Base-by-base conservation (phyloP, 1,140 invertebrate species). In the Anthonomus grandis region DNA sequence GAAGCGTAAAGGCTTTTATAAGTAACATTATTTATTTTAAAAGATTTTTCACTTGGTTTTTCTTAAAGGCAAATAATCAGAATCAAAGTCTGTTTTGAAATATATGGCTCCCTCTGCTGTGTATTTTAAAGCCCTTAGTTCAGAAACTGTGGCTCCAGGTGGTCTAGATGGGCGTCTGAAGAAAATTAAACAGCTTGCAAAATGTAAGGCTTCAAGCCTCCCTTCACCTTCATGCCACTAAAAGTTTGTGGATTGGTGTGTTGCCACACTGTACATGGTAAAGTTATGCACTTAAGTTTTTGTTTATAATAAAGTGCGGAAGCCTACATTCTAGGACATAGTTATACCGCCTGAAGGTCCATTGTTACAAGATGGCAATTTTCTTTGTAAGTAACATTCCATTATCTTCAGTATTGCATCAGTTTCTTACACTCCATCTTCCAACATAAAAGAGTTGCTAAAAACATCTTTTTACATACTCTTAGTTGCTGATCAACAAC, bases 1-100 rank as follows among this genome's bases (percentile, higher is more conserved):
- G 15, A 12, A 13, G 9, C 5, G 6, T 17, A 12, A 6, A 17
- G 15, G 6, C 17, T 39, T 39, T 39, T 39, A 17, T 6, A 39
- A 39, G 10, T 39, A 13, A 39, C 37, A 39, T 13, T 39, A 39
- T 12, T 39, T 39, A 9, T 15, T n/a, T 9, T 17, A 39, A 39
- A 6, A 39, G 37, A 39, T 39, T 39, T 39, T 9, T n/a, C n/a
- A n/a, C n/a, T n/a, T n/a, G n/a, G 37, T 39, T 39, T 17, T 39
- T 17, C 37, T 39, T 39, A 39, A 39, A 39, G 9, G n/a, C n/a
- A n/a, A n/a, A n/a, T n/a, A n/a, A n/a, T n/a, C n/a, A n/a, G n/a
- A n/a, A n/a, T n/a, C n/a, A 5, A 17, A 39, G 17, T 39, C 37
- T 12, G 15, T 31, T 31, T 31, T 31, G 27, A 31, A 31, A 31